phyloP scores from a whole-genome alignment of 2,797 vertebrate species.

The Acrossocheilus fasciatus region DNA sequence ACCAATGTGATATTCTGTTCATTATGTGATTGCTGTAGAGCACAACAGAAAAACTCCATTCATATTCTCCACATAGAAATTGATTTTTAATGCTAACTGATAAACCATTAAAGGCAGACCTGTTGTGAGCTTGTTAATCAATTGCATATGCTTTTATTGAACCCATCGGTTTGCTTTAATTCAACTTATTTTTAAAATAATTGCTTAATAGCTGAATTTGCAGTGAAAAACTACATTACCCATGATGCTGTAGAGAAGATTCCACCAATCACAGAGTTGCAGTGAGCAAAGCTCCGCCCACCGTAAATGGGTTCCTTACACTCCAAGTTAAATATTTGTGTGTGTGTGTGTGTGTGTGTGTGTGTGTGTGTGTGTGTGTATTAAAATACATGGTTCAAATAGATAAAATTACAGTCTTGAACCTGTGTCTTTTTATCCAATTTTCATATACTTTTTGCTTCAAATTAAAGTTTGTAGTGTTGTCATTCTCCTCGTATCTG shows the following conservation, averaged over 20 bases:
- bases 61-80: background rate
- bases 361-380: background rate
- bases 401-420: too few species aligned
- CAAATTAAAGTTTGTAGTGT: background rate
- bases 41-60: background rate
- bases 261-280: background rate
- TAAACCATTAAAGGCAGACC: background rate
- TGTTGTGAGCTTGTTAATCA: background rate
- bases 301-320: background rate
- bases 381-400: too few species aligned
- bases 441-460: background rate
- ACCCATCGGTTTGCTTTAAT: background rate
- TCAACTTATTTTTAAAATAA: background rate
- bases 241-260: background rate
- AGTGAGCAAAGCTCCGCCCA: background rate
- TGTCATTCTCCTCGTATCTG: background rate
- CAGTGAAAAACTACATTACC: background rate
- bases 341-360: background rate
- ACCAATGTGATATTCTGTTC: background rate
- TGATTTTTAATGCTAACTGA: background rate
- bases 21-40: background rate
- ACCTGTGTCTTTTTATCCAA: background rate
- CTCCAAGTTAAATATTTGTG: background rate
- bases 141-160: background rate
- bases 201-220: too few species aligned